phyloP scores from a whole-genome alignment of 2,888 invertebrate genomes.

The Tetranychus truncatus region DNA sequence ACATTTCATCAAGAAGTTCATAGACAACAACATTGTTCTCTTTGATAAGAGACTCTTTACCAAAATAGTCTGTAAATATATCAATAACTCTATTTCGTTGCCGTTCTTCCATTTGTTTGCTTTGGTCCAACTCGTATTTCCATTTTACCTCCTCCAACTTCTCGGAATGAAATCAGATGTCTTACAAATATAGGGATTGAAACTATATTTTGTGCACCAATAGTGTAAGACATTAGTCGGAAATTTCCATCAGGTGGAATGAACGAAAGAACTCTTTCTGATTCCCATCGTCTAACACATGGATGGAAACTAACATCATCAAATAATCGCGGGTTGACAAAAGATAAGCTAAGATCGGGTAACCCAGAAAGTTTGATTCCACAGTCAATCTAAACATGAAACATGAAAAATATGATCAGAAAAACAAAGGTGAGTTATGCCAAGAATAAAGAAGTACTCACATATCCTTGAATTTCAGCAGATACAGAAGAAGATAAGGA shows the following conservation, averaged over 20 bases:
- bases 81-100: slow-evolving; percentile 35
- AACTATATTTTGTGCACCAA: slow-evolving; percentile 82
- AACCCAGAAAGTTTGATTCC: slow-evolving; percentile 94
- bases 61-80: too few species aligned
- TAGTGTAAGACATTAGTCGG: slow-evolving; percentile 90
- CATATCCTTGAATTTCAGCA: slow-evolving; percentile 97
- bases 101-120: slow-evolving; percentile 80
- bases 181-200: slow-evolving; percentile 90
- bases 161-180: slow-evolving; percentile 67
- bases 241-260: slow-evolving; percentile 99
- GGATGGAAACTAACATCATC: slow-evolving; percentile 99
- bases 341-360: slow-evolving; percentile 92
- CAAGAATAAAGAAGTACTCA: slow-evolving; percentile 38
- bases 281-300: slow-evolving; percentile 93
- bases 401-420: slow-evolving; percentile 31
- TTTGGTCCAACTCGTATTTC: slow-evolving; percentile 96
- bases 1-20: too few species aligned
- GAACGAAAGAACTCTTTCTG: slow-evolving; percentile 84
- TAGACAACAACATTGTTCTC: too few species aligned
- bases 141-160: slow-evolving; percentile 57
- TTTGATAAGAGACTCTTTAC: too few species aligned
- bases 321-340: slow-evolving; percentile 87
- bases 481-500: slow-evolving; percentile 46
- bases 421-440: slow-evolving; percentile 6
- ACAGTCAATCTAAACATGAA: slow-evolving; percentile 63